Percentiles rank a stretch among this genome's conserved stretches.
These are phyloP conservation scores for Heteromyza rotundicornis DNA, from an alignment of 2,888 invertebrate genomes.

Conservation along the genomic window DNA sequence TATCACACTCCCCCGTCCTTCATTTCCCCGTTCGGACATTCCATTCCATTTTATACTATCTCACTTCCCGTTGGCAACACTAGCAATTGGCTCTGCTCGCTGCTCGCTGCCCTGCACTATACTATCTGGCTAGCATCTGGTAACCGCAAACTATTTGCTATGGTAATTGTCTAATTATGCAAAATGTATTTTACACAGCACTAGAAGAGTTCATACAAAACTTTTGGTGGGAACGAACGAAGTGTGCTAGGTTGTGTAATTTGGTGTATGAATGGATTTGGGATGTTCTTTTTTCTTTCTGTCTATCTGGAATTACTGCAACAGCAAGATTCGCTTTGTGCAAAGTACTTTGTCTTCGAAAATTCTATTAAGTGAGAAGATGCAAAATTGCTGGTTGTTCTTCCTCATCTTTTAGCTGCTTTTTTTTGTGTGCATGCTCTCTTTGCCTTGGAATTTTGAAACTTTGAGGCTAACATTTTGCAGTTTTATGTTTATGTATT, in stretches of 20 bases:
- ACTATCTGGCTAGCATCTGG: slow-evolving; percentile 1
- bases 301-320: too few species aligned
- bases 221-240: slow-evolving; percentile 14
- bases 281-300: too few species aligned
- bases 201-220: slow-evolving; percentile 26
- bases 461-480: slow-evolving; percentile 3
- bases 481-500: too few species aligned
- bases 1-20: not conserved
- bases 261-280: too few species aligned
- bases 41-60: too few species aligned
- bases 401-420: not conserved
- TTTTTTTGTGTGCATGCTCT: slow-evolving; percentile 2
- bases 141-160: slow-evolving; percentile 39
- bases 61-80: not conserved
- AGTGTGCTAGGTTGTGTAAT: too few species aligned
- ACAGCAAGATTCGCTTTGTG: too few species aligned
- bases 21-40: not conserved
- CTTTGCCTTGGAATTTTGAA: slow-evolving; percentile 8
- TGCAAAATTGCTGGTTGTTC: slow-evolving; percentile 1
- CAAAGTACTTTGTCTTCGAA: not conserved
- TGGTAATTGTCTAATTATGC: slow-evolving; percentile 49
- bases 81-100: slow-evolving; percentile 21
- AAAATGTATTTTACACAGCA: slow-evolving; percentile 40
- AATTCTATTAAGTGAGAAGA: slow-evolving; percentile 6
- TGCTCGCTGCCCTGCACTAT: slow-evolving; percentile 9